Evolutionary conservation across 2,797 vertebrate species (phyloP).

Genomic region (Falco peregrinus): DNA sequence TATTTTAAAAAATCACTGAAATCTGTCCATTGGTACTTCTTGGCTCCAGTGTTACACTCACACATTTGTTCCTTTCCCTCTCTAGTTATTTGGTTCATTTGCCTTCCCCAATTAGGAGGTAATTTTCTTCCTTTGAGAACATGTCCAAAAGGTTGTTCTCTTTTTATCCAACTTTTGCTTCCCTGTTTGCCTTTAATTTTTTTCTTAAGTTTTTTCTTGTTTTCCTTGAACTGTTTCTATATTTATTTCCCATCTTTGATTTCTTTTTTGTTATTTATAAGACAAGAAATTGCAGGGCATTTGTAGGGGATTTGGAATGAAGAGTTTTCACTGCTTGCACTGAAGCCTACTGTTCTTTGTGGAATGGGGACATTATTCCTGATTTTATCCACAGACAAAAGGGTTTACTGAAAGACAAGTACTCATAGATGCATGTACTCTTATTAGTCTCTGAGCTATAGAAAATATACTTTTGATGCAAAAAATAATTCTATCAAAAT

Average conservation of each 20-base stretch:
- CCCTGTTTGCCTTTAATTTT: not conserved
- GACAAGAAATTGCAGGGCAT: not conserved
- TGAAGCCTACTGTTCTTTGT: not conserved
- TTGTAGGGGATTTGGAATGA: not conserved
- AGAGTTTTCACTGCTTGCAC: not conserved
- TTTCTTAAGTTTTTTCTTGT: not conserved
- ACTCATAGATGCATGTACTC: not conserved
- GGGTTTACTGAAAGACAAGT: not conserved
- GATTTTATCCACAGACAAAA: not conserved
- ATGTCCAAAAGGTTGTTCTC: not conserved
- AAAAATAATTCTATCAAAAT: not conserved
- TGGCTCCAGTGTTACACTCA: not conserved
- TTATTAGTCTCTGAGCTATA: not conserved
- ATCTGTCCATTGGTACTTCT: not conserved
- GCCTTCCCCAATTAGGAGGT: not conserved
- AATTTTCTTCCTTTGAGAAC: not conserved
- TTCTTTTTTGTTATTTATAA: not conserved
- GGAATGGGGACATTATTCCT: not conserved
- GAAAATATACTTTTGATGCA: not conserved
- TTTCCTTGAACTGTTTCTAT: not conserved
- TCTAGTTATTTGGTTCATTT: not conserved
- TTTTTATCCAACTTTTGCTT: not conserved
- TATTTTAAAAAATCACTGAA: not conserved
- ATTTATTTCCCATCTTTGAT: not conserved
- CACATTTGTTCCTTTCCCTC: not conserved